Base-by-base conservation (phyloP, 2,113 vertebrate genomes). In the Antidorcas marsupialis region DNA sequence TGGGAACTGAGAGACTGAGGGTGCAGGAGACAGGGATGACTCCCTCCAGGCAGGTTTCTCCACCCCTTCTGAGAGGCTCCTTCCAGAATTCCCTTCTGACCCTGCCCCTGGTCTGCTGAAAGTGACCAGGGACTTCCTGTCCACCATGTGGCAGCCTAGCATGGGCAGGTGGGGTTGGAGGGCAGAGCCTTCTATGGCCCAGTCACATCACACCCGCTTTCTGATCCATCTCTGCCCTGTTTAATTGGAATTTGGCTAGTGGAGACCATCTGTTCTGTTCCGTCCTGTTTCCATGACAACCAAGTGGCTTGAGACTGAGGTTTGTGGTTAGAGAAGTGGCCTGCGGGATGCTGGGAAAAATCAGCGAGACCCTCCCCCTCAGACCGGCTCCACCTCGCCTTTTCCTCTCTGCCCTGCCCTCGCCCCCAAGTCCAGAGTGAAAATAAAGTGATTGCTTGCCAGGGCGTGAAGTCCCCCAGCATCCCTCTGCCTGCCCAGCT, bases 201-300 rank as follows among this genome's bases (percentile, higher is more conserved):
- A 52, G 43, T 92, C 92, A 93, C 47, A 59, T 96, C 95, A 55
- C 79, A 39, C 12, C 88, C 95, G 94, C 81, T 97, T 43, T 57
- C 50, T 52, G 2, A 14, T 96, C 94, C 47, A 89, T 98, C 96
- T 97, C 97, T 97, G 97, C 97, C 82, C 96, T 98, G 96, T 98
- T 39, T 6, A 95, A 64, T 90, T 96, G 98, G 98, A 98, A 98
- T 98, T 98, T 98, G 98, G 97, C 98, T 97, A 81, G 76, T 98
- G 97, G 71, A 98, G 97, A 96, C 98, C 99, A 99, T 99, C 99
- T 99, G 99, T 98, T 99, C 98, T 98, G 91, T 97, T 60, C 97
- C 55, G 43, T 97, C 98, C 98, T 50, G 97, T 99, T 97, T 98
- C 98, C 98, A 98, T 98, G 98, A 98, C 0, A n/a, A 99, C 36